These are phyloP conservation scores for Lepeophtheirus salmonis DNA, from an alignment of 1,140 invertebrate species.

Conservation along the genomic window DNA sequence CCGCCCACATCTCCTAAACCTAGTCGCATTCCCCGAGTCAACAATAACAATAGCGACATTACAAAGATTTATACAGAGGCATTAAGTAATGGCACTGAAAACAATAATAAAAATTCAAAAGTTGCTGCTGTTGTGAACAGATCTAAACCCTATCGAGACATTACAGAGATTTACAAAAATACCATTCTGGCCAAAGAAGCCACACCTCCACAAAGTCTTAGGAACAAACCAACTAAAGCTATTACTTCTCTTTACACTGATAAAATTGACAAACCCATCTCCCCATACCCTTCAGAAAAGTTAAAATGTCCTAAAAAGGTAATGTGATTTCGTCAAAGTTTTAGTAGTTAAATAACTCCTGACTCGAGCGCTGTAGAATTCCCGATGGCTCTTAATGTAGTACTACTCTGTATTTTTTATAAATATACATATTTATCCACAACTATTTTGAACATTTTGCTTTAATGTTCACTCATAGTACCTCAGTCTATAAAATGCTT, in stretches of 20 bases:
- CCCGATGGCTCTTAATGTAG: too few relatives aligned
- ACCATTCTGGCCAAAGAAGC: not conserved
- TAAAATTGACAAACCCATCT: not conserved
- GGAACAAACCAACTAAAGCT: not conserved
- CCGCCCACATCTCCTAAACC: not conserved
- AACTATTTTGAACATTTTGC: too few relatives aligned
- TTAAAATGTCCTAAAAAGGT: constrained; percentile 16
- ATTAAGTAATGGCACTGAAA: not conserved
- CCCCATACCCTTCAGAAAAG: not conserved
- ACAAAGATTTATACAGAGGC: not conserved
- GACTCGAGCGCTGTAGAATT: too few relatives aligned
- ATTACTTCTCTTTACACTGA: constrained; percentile 20
- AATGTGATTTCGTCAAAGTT: too few relatives aligned
- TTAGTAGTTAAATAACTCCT: too few relatives aligned
- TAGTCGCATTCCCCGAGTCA: not conserved
- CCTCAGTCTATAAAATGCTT: too few relatives aligned
- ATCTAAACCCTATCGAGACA: constrained; percentile 1
- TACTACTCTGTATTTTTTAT: too few relatives aligned
- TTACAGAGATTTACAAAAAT: constrained; percentile 13
- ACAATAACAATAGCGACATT: not conserved
- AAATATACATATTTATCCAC: too few relatives aligned
- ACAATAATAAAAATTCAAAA: not conserved
- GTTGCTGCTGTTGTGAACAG: not conserved
- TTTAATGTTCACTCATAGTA: too few relatives aligned
- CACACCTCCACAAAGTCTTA: constrained; percentile 1